phyloP scores from a whole-genome alignment of 2,797 vertebrate genomes.

The Danionella dracula region DNA sequence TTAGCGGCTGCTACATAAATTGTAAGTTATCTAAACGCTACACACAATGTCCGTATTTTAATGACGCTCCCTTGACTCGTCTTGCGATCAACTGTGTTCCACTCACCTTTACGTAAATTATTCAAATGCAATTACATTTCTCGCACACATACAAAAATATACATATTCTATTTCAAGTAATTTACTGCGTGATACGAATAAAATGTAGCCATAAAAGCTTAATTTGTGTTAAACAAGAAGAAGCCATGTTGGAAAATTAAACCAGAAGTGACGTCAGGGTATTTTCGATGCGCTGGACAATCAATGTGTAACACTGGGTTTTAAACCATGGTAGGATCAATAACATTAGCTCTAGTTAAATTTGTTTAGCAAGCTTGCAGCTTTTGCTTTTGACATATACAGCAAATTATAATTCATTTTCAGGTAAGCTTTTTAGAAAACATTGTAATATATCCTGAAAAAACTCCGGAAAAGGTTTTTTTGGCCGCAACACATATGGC shows the following conservation, averaged over 20 bases:
- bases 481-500: neutral
- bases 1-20: neutral
- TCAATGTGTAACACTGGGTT: neutral
- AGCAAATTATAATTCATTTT: too few relatives aligned
- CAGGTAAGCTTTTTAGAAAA: too few relatives aligned
- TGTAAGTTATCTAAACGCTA: conserved; percentile 33
- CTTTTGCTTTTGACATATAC: too few relatives aligned
- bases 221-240: conserved; percentile 56
- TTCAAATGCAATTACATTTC: neutral
- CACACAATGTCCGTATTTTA: conserved; percentile 34
- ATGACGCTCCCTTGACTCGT: conserved; percentile 42
- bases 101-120: conserved; percentile 23
- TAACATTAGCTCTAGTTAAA: neutral
- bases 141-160: neutral
- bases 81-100: neutral
- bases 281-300: conserved; percentile 24
- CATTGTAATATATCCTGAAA: neutral
- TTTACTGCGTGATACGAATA: neutral
- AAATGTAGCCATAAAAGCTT: conserved; percentile 26
- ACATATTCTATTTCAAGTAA: neutral
- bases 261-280: conserved; percentile 63
- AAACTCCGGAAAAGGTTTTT: neutral
- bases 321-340: neutral
- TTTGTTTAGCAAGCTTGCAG: too few relatives aligned
- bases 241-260: conserved; percentile 59